phyloP scores from a whole-genome alignment of 2,888 invertebrate species.

The Busseola fusca region DNA sequence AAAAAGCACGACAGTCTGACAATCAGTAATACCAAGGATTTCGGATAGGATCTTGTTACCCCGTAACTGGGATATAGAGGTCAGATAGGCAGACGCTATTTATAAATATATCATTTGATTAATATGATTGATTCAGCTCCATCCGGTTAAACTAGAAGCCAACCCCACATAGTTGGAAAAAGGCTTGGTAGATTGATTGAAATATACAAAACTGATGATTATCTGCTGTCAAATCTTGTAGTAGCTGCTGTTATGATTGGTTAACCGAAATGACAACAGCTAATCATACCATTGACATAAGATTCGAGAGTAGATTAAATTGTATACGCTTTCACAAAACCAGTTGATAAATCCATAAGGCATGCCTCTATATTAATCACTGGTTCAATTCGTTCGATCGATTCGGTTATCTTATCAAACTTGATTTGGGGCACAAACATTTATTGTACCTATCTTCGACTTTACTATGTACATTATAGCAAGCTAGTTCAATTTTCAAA shows the following conservation, averaged over 20 bases:
- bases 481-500: not conserved
- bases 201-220: constrained; percentile 3
- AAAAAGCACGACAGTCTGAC: no score
- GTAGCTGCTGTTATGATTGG: constrained; percentile 14
- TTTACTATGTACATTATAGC: not conserved
- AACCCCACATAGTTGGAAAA: not conserved
- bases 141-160: not conserved
- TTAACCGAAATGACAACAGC: constrained; percentile 9
- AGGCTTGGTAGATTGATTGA: not conserved
- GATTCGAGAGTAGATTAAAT: not conserved
- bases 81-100: not conserved
- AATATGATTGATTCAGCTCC: not conserved
- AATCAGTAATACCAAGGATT: not conserved
- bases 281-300: constrained; percentile 15
- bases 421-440: not conserved
- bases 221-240: not conserved
- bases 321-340: not conserved
- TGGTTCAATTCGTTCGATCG: not conserved
- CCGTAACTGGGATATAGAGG: not conserved
- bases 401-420: no score
- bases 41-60: not conserved
- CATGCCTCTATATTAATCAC: not conserved
- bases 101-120: not conserved
- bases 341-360: not conserved
- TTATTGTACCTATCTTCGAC: not conserved